Evolutionary conservation across 1,140 invertebrate species (phyloP), one percentile per base, ranked within the genome.

Genomic region (Drosophila watanabei): DNA sequence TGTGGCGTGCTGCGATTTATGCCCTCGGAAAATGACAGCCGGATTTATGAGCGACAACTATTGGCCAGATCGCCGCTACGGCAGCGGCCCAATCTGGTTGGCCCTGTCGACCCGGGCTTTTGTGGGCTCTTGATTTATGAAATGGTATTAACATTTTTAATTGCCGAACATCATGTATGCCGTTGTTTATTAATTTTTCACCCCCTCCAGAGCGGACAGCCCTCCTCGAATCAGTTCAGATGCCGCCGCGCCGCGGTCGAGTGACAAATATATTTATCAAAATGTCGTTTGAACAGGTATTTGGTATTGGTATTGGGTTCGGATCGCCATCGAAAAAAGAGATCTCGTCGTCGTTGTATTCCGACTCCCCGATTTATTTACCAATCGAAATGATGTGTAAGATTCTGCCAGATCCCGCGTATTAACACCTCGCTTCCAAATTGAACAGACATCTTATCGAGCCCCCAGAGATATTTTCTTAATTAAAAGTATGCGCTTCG

Each of bases 101-200:
- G 82, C 69, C 68, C 73, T 73, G 65, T 68, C 71, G 64, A 59
- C 28, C 58, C 52, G 62, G 56, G 79, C 68, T 80, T 90, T 73
- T 89, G 71, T 81, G 56, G 57, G 54, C 75, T 79, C 80, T 90
- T 92, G 87, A 92, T 92, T 92, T 92, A 92, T 92, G 82, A 79
- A 79, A 71, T 18, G 79, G 78, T 86, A 92, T 92, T 92, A 92
- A 92, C 91, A 92, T 92, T 92, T 92, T 92, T 92, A 92, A 92
- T 92, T 92, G 85, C 85, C 80, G 82, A 82, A 92, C 91, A 92
- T 92, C 82, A 78, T 92, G 91, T 92, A 87, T 91, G 88, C 76
- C 78, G 81, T 89, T 92, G 85, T 92, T 92, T 92, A 92, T 92
- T 92, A 86, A 91, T 89, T 86, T 89, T 90, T 82, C 84, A 81